Percentiles rank a stretch among this genome's conserved stretches.
phyloP scores from a whole-genome alignment of 1,140 invertebrate species.

The Drosophila aff. region DNA sequence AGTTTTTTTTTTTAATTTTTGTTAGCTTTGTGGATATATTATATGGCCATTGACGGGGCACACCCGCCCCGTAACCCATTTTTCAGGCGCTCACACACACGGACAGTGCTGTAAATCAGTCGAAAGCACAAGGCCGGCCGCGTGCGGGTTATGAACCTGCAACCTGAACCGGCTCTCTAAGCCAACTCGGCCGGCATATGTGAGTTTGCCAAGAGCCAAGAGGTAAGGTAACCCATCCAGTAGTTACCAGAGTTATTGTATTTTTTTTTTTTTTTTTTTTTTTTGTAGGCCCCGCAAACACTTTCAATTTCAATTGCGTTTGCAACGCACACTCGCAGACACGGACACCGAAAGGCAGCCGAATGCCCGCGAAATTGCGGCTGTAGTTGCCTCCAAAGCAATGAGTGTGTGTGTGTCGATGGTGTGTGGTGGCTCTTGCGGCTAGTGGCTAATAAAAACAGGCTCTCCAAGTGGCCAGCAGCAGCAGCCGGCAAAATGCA shows the following conservation, averaged over 20 bases:
- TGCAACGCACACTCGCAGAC: conserved; percentile 39
- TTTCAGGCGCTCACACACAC: conserved; percentile 21
- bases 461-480: conserved; percentile 60
- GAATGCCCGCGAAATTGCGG: conserved; percentile 71
- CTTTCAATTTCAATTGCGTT: conserved; percentile 82
- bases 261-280: conserved; percentile 1
- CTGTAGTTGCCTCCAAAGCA: conserved; percentile 18
- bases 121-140: conserved; percentile 52
- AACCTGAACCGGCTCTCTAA: conserved; percentile 38
- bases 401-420: conserved; percentile 2
- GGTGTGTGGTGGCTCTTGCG: conserved; percentile 37
- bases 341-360: conserved; percentile 1
- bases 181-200: conserved; percentile 5
- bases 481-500: conserved; percentile 79
- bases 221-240: conserved; percentile 38
- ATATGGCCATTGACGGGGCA: conserved; percentile 41
- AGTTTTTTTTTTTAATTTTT: conserved; percentile 9
- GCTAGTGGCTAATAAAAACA: conserved; percentile 81
- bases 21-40: conserved; percentile 18
- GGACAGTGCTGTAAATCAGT: conserved; percentile 27
- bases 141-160: conserved; percentile 53
- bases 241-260: conserved; percentile 40
- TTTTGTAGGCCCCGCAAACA: conserved; percentile 50
- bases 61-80: conserved; percentile 51
- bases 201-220: conserved; percentile 12